Evolutionary conservation across 2,113 vertebrate genomes (phyloP), one percentile per base, ranked within the genome.

Genomic region (Hippocampus guttulatus): DNA sequence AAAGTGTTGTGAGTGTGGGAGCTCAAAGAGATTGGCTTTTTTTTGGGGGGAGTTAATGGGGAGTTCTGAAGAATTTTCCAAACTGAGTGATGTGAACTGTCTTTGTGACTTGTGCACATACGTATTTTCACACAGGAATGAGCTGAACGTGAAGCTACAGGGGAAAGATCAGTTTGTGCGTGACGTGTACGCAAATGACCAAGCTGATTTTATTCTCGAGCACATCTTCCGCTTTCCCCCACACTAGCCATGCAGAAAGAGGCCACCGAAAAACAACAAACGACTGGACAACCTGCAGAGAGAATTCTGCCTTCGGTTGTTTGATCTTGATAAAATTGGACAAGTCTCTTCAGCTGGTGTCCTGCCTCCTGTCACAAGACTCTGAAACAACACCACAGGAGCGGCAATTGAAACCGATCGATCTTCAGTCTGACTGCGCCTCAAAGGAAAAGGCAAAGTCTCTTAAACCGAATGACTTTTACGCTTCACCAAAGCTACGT

Each of bases 361-460:
- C 76, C 60, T 33, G 60, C 30, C 27, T 25, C 30, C 60, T 62
- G 30, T 62, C 12, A 33, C 60, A 62, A 62, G 25, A 62, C 60
- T 27, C 60, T 27, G 27, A 61, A 61, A 62, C 20, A 33, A 27
- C 33, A 16, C 27, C 60, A 38, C 27, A 62, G 60, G 60, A 62
- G 33, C 60, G 15, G 30, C 30, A 33, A 33, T 33, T 33, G 30
- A 33, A 33, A 33, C 30, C 4, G 30, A 33, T 33, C 30, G 30
- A 33, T 33, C 30, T 33, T 1, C 60, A 38, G 25, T 8, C 20
- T 49, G 77, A 81, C 75, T 2, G 60, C 2, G 33, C 73, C 15
- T 72, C 73, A 69, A 76, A 80, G 18, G 69, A 73, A 51, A 86
- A 76, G 27, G 76, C 80, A 54, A 75, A 54, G 38, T 79, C 18